Base-by-base conservation (phyloP, 2,113 vertebrate genomes). In the Solea solea region DNA sequence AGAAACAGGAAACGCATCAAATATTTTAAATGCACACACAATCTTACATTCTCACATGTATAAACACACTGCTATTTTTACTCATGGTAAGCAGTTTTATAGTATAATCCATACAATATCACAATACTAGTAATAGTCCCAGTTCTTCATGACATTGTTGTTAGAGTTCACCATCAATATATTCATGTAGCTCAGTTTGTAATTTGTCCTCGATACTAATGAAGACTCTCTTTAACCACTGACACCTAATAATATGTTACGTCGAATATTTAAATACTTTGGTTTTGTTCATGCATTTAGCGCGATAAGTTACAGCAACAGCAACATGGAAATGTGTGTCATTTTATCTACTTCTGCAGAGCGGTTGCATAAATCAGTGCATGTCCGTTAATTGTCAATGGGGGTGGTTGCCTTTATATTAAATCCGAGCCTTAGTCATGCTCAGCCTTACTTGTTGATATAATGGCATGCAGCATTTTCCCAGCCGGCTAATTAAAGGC, bases 371-470 rank as follows among this genome's bases (percentile, higher is more conserved):
- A 13, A 45, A 56, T 15, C 21, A 8, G 12, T 2, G 5, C 3
- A 63, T 41, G 5, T 27, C 12, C 15, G 41, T 58, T 44, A 16
- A 73, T 39, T 64, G 8, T 14, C 41, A 40, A 8, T 56, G 21
- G 45, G 65, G 21, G 2, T 48, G 6, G 52, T 58, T 13, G 42
- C n/a, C n/a, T 27, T 46, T 27, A 56, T 58, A 16, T 15, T 67
- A 50, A 49, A 56, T 25, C 8, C 34, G 8, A 28, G 7, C 59
- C 13, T 27, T 15, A 48, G 53, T 71, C 48, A 44, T 56, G 42
- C 25, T 2, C 28, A 64, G 72, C 61, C 64, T 57, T 60, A 68
- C 44, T 59, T 64, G 41, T 66, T 74, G 40, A 56, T 78, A 28
- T 65, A 12, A 68, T 51, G 28, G 48, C 13, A 27, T 63, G n/a